Conservation (phyloP, 2,113 vertebrate genomes). For the Chroicocephalus ridibundus region DNA sequence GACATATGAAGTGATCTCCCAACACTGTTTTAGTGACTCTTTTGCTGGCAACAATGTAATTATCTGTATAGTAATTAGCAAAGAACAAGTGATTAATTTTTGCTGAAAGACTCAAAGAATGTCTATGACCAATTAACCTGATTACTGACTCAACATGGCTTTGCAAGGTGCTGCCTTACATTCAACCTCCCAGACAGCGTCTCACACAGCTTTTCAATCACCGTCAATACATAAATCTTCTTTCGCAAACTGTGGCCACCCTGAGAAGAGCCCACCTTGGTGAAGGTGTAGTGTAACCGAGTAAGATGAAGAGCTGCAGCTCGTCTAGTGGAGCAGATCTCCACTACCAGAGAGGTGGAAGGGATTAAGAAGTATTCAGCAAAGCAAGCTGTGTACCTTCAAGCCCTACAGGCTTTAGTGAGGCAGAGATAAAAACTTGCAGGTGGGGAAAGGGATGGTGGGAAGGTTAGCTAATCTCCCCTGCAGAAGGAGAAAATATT, state of each 20-base stretch:
- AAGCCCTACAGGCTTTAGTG: background rate
- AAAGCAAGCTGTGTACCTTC: background rate
- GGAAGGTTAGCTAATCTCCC: background rate
- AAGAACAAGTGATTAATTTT: background rate
- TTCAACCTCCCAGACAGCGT: background rate
- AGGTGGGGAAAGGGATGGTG: background rate
- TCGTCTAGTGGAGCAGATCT: background rate
- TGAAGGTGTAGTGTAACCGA: background rate
- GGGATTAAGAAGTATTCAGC: background rate
- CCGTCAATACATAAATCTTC: background rate
- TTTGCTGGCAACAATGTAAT: background rate
- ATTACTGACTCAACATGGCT: background rate
- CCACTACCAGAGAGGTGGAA: background rate
- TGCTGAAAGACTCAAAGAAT: background rate
- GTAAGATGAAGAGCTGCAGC: background rate
- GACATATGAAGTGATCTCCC: background rate
- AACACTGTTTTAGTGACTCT: background rate
- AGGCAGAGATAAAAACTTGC: background rate
- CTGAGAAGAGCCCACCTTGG: background rate
- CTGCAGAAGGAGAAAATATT: background rate
- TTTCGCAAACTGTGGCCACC: background rate
- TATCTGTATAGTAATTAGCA: background rate
- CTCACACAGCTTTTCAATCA: background rate
- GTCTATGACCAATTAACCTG: background rate
- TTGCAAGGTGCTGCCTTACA: background rate